Evolutionary conservation across 1,140 invertebrate species (phyloP).

Genomic region (Leucophenga varia): DNA sequence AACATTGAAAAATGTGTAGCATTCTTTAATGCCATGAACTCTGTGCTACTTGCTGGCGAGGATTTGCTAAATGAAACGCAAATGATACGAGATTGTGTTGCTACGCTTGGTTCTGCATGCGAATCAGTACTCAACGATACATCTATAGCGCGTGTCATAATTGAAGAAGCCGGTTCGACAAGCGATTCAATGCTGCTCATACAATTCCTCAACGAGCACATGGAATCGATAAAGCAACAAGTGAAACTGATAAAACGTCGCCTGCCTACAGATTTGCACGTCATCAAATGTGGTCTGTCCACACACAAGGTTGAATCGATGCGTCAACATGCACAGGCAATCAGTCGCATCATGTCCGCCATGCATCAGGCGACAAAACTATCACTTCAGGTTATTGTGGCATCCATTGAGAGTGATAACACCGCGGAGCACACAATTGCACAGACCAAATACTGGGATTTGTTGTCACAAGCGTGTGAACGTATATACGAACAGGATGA

Average conservation of each 20-base stretch:
- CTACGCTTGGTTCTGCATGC: slow-evolving; percentile 62
- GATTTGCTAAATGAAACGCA: slow-evolving; percentile 60
- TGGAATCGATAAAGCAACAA: slow-evolving; percentile 77
- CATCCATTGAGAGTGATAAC: slow-evolving; percentile 51
- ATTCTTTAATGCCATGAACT: slow-evolving; percentile 84
- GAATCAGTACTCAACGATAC: slow-evolving; percentile 73
- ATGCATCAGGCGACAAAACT: slow-evolving; percentile 66
- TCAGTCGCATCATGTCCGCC: slow-evolving; percentile 65
- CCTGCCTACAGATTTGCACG: slow-evolving; percentile 65
- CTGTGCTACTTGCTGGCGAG: slow-evolving; percentile 67
- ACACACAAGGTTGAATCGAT: slow-evolving; percentile 65
- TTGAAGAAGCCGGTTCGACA: slow-evolving; percentile 62
- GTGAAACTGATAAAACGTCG: slow-evolving; percentile 78
- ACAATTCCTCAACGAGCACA: slow-evolving; percentile 73
- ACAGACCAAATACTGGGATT: slow-evolving; percentile 49
- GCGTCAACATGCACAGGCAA: slow-evolving; percentile 61
- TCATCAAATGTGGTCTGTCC: slow-evolving; percentile 66
- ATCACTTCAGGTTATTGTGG: slow-evolving; percentile 61
- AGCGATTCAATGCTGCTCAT: slow-evolving; percentile 71
- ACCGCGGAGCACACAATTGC: slow-evolving; percentile 47
- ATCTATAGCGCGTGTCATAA: slow-evolving; percentile 64
- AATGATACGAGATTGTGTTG: slow-evolving; percentile 57
- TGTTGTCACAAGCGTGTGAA: slow-evolving; percentile 45
- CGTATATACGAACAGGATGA: slow-evolving; percentile 70
- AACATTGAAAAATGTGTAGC: slow-evolving; percentile 80